Conservation (phyloP, 2,797 vertebrate genomes). For the Discoglossus pictus region DNA sequence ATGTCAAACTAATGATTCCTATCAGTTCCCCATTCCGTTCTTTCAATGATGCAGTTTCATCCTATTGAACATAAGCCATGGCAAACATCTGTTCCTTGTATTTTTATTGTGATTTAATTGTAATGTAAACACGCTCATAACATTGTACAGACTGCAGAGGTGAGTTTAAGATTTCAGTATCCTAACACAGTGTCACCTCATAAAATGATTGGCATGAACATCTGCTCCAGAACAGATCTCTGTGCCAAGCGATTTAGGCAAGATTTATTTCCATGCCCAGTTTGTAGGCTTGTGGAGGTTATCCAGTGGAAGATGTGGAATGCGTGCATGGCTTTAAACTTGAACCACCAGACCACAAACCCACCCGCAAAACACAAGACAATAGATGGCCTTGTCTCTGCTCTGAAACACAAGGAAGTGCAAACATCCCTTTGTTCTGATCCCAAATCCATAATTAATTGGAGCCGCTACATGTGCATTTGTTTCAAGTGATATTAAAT, state of each 20-base stretch:
- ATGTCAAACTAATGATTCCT: no score
- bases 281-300: conserved; percentile 4
- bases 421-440: conserved; percentile 16
- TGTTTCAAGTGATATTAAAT: conserved; percentile 25
- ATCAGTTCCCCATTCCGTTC: no score
- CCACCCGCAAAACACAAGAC: conserved; percentile 24
- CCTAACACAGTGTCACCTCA: conserved; percentile 3
- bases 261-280: conserved; percentile 29
- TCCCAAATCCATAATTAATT: conserved; percentile 25
- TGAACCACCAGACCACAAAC: not conserved
- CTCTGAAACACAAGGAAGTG: conserved; percentile 15
- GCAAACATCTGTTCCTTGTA: no score
- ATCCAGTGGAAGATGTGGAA: conserved; percentile 17
- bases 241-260: conserved; percentile 36
- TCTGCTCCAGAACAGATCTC: conserved; percentile 1
- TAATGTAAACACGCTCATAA: conserved; percentile 14
- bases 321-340: conserved; percentile 16
- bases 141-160: conserved; percentile 28
- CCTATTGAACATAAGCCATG: no score
- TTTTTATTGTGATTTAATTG: conserved; percentile 17
- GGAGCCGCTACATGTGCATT: not conserved
- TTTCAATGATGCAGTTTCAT: no score
- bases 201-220: conserved; percentile 33
- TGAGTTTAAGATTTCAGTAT: conserved; percentile 9
- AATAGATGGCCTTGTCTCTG: conserved; percentile 30